Percentiles rank a stretch among this genome's conserved stretches.
phyloP scores from a whole-genome alignment of 2,113 vertebrate species.

The Rhinolophus ferrumequinum region DNA sequence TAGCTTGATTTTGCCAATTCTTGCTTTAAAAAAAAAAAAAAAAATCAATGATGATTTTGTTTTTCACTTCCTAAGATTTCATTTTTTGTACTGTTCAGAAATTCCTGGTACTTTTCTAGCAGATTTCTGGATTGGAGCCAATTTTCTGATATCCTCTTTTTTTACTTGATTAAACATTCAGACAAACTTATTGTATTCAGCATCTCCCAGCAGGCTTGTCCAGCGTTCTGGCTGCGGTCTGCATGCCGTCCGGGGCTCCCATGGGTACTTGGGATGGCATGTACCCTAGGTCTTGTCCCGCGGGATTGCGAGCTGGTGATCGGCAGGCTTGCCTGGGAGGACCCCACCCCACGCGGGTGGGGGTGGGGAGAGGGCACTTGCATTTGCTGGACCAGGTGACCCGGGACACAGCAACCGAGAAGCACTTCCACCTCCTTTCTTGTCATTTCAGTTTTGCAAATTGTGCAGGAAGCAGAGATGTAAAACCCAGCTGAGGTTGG shows the following conservation, averaged over 20 bases:
- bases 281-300: accelerated
- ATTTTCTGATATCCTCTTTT: no score
- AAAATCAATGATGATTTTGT: neutral
- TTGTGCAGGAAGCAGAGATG: accelerated
- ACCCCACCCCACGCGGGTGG: accelerated
- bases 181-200: no score
- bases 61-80: neutral
- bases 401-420: accelerated
- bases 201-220: accelerated
- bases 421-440: neutral
- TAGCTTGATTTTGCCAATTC: neutral
- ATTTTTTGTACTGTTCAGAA: neutral
- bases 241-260: accelerated
- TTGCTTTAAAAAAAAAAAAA: neutral
- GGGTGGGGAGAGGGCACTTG: neutral
- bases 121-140: neutral
- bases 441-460: accelerated
- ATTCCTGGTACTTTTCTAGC: neutral
- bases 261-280: neutral
- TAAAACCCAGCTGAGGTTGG: accelerated
- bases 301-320: neutral
- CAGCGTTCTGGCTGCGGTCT: accelerated
- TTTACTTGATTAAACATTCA: neutral
- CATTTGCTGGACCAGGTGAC: neutral
- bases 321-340: neutral